A percentile compares a stretch with the other conserved stretches of the same genome.
These are phyloP conservation scores for Polypedilum pembai DNA, from an alignment of 1,140 invertebrate genomes.

Conservation along the genomic window DNA sequence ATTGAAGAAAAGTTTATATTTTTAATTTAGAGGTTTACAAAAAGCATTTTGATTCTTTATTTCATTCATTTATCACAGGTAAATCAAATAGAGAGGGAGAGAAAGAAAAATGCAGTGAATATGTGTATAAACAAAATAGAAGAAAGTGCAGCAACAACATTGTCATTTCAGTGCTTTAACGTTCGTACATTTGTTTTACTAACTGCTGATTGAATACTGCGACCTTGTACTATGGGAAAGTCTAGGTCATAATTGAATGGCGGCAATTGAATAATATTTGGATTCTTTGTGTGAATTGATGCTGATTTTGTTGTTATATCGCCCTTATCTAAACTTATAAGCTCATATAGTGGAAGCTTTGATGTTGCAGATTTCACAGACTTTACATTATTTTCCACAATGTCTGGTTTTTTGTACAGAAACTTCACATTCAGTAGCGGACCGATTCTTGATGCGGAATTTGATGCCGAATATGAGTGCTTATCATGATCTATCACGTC, in stretches of 20 bases:
- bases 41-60: too few species aligned
- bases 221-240: neutral
- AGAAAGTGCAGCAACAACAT: neutral
- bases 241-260: constrained; percentile 21
- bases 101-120: too few species aligned
- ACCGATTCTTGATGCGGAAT: neutral
- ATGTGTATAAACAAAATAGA: too few species aligned
- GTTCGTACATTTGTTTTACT: constrained; percentile 3
- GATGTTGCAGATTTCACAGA: neutral
- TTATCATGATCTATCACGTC: neutral
- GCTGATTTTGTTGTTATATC: neutral
- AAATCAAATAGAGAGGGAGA: too few species aligned
- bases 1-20: too few species aligned
- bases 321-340: neutral
- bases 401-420: neutral
- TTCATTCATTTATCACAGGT: too few species aligned
- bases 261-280: neutral
- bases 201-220: constrained; percentile 4
- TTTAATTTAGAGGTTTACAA: too few species aligned
- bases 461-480: neutral
- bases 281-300: constrained; percentile 16
- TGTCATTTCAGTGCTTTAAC: neutral
- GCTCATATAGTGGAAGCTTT: constrained; percentile 1
- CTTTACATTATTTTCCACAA: neutral
- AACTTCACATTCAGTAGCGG: neutral